Evolutionary conservation across 2,888 invertebrate genomes (phyloP), one percentile per base, ranked within the genome.

Genomic region (Brachylomia viminalis): DNA sequence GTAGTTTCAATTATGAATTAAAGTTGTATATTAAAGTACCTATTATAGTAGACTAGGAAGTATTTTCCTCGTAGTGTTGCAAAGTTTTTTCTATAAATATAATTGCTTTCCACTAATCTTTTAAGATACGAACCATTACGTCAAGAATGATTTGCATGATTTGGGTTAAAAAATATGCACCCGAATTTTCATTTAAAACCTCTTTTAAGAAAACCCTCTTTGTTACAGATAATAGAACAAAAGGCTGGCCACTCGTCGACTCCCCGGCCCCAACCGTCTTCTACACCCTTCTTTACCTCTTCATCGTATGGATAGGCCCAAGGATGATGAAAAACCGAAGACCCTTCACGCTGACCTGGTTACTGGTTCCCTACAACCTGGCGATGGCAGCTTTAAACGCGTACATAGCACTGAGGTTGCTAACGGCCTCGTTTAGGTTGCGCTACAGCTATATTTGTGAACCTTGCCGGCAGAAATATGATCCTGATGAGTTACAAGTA

Each of bases 371-470:
- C 6, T 99, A 99, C 93, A 99, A 99, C 94, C 94, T 99, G 81
- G 97, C 97, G 1, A 98, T 99, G 98, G 98, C 98, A 6, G 95
- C 95, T 1, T 95, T 99, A 67, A 99, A 99, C 92, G 97, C 97
- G 7, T 98, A 98, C 91, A 99, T 99, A 92, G 98, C 98, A 72
- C 93, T 97, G 79, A 98, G 99, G 96, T 91, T 98, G 77, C 94
- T 98, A 8, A 97, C 98, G 30, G 98, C 98, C 5, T 98, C 98
- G 7, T 97, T 97, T 76, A 97, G 98, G 89, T 95, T 98, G 77
- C 97, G 97, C 80, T 99, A 99, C 92, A 98, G 98, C 92, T 98
- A 98, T 92, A 97, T 98, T 33, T 99, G 99, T 92, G 98, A 99
- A 92, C 98, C 98, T 2, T 98, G 98, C 86, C 97, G 98, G 82